These are phyloP conservation scores for Pangasius krempfi DNA, from an alignment of 2,797 vertebrate genomes.

Conservation along the genomic window DNA sequence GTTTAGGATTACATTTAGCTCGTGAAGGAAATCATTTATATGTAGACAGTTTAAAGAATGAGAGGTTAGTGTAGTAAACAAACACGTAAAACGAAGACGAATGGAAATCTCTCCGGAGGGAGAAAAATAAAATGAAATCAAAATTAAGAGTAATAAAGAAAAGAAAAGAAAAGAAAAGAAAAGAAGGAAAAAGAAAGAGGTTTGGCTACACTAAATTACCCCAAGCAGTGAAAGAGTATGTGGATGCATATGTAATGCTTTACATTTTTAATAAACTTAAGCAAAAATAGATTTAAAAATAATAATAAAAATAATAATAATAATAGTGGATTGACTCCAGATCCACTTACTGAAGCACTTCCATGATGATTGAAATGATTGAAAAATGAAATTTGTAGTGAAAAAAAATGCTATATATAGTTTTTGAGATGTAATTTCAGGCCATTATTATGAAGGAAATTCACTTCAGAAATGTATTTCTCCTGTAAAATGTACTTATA, in stretches of 20 bases:
- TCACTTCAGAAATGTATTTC: neutral
- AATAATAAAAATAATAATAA: no score
- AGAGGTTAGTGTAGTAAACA: neutral
- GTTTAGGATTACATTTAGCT: constrained; percentile 1
- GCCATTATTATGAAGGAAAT: neutral
- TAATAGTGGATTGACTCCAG: neutral
- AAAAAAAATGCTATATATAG: neutral
- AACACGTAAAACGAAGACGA: neutral
- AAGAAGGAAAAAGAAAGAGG: neutral
- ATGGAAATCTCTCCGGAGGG: neutral
- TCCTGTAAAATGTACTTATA: neutral
- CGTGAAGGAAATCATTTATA: neutral
- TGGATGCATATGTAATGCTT: no score
- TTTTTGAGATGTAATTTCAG: neutral
- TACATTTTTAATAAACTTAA: neutral
- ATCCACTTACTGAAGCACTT: neutral
- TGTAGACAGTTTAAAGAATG: neutral
- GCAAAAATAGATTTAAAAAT: neutral
- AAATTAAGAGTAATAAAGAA: neutral
- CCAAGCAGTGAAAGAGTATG: neutral
- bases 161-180: neutral
- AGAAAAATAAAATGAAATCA: neutral
- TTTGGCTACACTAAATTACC: neutral
- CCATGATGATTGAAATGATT: neutral
- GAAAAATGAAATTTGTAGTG: neutral